Percentiles rank a stretch among this genome's conserved stretches.
Evolutionary conservation across 1,140 invertebrate genomes (phyloP).

Genomic region (Asobara japonica): DNA sequence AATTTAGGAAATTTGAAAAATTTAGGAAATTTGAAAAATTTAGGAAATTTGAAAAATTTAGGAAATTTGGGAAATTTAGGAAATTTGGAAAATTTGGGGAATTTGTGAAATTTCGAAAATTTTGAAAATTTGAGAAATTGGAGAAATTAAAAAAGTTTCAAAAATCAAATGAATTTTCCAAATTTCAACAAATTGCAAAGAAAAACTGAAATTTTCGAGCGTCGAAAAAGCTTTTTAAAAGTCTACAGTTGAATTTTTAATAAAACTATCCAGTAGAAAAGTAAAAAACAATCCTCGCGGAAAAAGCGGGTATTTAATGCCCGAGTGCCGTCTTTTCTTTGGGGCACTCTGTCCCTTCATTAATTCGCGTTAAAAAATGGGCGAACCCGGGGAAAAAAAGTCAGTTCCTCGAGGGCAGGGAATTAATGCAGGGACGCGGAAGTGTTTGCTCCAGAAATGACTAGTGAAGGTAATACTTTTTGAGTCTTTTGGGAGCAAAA

Average conservation of each 20-base stretch:
- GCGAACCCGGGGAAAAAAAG: background rate
- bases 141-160: too few relatives aligned
- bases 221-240: too few relatives aligned
- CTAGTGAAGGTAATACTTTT: background rate
- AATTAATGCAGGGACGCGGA: slow-evolving; percentile 6
- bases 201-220: too few relatives aligned
- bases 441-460: slow-evolving; percentile 6
- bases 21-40: too few relatives aligned
- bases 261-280: background rate
- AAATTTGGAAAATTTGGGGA: too few relatives aligned
- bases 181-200: too few relatives aligned
- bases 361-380: background rate
- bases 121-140: too few relatives aligned
- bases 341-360: background rate
- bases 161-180: too few relatives aligned
- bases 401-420: background rate
- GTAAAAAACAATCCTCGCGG: background rate
- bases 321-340: background rate
- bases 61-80: too few relatives aligned
- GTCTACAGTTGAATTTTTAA: background rate
- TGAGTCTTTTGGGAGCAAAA: background rate
- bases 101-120: too few relatives aligned
- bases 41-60: too few relatives aligned
- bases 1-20: too few relatives aligned
- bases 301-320: background rate